phyloP scores from a whole-genome alignment of 2,113 vertebrate species.

The Hipposideros armiger region DNA sequence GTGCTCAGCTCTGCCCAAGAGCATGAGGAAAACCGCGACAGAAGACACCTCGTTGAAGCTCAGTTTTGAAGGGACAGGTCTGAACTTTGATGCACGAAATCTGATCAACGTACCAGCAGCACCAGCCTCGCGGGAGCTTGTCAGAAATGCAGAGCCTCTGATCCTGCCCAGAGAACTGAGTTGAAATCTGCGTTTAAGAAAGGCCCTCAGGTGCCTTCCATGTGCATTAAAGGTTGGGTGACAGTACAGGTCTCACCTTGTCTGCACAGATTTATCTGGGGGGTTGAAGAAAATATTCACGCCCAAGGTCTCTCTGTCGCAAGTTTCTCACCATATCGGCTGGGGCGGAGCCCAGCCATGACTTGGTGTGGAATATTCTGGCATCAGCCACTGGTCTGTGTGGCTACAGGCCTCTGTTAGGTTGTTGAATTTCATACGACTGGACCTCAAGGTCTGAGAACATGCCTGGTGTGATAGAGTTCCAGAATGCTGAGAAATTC shows the following conservation, averaged over 20 bases:
- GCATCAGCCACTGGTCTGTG: neutral
- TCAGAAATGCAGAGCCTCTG: neutral
- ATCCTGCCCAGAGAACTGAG: neutral
- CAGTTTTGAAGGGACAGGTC: neutral
- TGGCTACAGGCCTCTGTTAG: neutral
- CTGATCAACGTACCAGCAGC: neutral
- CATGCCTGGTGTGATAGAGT: neutral
- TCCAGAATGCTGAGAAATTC: neutral
- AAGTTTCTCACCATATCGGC: neutral
- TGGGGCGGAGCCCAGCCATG: neutral
- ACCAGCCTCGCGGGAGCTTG: neutral
- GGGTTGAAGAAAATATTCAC: neutral
- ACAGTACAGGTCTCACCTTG: neutral
- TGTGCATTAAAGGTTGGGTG: neutral
- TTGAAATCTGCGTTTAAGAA: neutral
- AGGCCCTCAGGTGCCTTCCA: neutral
- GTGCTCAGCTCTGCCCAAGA: neutral
- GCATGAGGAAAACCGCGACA: neutral
- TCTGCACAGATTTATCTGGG: neutral
- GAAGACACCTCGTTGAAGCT: neutral
- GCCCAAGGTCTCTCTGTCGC: neutral
- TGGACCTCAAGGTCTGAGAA: neutral
- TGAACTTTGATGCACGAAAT: neutral
- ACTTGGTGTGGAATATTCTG: too few species aligned
- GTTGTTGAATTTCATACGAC: too few species aligned